Evolutionary conservation across 2,888 invertebrate genomes (phyloP).

Genomic region (Cosmia pyralina): DNA sequence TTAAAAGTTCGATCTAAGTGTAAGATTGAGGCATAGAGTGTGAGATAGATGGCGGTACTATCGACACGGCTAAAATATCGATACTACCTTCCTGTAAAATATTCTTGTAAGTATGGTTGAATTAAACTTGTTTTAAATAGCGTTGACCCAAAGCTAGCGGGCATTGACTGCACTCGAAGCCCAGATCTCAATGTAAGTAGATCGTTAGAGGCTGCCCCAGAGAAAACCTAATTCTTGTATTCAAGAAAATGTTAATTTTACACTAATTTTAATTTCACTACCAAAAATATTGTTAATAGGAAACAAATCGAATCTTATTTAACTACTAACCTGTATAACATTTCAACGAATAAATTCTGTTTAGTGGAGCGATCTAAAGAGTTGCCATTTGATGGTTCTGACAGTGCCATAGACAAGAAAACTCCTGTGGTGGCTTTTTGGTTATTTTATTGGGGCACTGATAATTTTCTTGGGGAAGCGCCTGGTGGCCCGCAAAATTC

Average conservation of each 20-base stretch:
- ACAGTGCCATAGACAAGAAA: slow-evolving; percentile 40
- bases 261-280: slow-evolving; percentile 31
- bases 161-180: slow-evolving; percentile 17
- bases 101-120: not conserved
- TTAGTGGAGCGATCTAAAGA: slow-evolving; percentile 19
- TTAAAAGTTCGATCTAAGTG: slow-evolving; percentile 21
- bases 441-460: not conserved
- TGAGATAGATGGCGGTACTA: slow-evolving; percentile 12
- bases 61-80: not conserved
- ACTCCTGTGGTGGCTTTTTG: slow-evolving; percentile 8
- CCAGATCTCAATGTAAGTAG: slow-evolving; percentile 20
- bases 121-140: not conserved
- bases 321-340: slow-evolving; percentile 32
- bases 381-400: slow-evolving; percentile 32
- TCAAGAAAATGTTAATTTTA: not conserved
- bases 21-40: slow-evolving; percentile 26
- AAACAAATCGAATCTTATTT: slow-evolving; percentile 35
- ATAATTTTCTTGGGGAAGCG: not conserved
- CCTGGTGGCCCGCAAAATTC: too few species aligned
- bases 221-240: slow-evolving; percentile 9
- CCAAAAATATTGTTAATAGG: slow-evolving; percentile 33
- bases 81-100: not conserved
- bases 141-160: not conserved
- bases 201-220: slow-evolving; percentile 12
- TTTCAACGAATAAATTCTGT: slow-evolving; percentile 42